Percentiles rank a stretch among this genome's conserved stretches.
These are phyloP conservation scores for Alosa sapidissima DNA, from an alignment of 2,797 vertebrate species.

Conservation along the genomic window DNA sequence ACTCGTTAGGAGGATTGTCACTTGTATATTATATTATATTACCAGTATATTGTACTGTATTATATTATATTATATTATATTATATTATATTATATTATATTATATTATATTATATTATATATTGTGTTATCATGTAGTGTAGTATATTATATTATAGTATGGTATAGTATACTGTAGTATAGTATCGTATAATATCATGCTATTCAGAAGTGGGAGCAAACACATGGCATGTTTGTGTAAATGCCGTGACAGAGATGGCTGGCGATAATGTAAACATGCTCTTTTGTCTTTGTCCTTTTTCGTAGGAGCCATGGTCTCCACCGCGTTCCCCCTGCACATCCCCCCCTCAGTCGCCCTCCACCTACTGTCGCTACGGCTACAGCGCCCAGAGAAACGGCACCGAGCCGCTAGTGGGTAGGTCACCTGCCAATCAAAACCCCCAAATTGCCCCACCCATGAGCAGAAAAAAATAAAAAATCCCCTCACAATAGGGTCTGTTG, in stretches of 20 bases:
- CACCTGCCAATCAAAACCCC: not conserved
- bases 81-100: too few relatives aligned
- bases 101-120: not conserved
- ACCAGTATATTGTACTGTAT: too few relatives aligned
- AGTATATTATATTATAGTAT: too few relatives aligned
- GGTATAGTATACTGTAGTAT: too few relatives aligned
- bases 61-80: too few relatives aligned
- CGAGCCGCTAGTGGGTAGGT: conserved; percentile 79
- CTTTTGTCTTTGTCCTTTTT: conserved; percentile 38
- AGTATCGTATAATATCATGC: not conserved
- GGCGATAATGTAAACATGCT: not conserved
- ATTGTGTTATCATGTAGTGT: too few relatives aligned
- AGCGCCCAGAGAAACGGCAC: conserved; percentile 76
- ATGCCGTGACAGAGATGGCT: not conserved
- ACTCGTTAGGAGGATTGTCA: not conserved
- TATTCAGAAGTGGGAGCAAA: not conserved
- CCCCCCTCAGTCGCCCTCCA: conserved; percentile 81
- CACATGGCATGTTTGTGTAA: not conserved
- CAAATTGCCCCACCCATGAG: not conserved
- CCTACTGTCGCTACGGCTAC: conserved; percentile 75
- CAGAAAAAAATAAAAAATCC: not conserved
- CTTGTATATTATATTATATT: not conserved
- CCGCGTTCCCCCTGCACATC: conserved; percentile 77
- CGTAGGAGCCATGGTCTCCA: conserved; percentile 81
- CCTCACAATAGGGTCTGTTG: not conserved